Evolutionary conservation across 2,113 vertebrate species (phyloP), one percentile per base, ranked within the genome.

Genomic region (Xenotilapia leptura): DNA sequence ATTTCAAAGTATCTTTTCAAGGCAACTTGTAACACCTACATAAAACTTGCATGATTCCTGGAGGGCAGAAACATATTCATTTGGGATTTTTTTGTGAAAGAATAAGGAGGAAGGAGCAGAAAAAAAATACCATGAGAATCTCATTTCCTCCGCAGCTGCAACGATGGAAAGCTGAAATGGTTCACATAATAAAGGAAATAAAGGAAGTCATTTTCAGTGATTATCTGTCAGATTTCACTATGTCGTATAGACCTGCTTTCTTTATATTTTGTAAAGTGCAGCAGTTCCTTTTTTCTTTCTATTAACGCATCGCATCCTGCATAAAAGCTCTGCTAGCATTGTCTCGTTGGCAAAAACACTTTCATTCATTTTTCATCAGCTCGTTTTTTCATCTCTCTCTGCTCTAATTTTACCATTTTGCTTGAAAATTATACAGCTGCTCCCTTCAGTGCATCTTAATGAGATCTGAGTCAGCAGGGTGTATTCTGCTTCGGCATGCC

Each of bases 381-480:
- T 62, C 7, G 2, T 17, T 60, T 62, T 54, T 75, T 55, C 42
- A 47, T 28, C 23, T 51, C 53, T 86, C 82, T 68, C 42, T 85
- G 83, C 80, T 90, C 90, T 90, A 86, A 91, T 94, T 93, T 89
- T 38, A 82, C 84, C 60, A 45, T 83, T 89, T 90, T 90, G 81
- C 70, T 65, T 53, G 79, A 53, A 89, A 90, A 83, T 86, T 51
- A 62, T 84, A 80, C 81, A 79, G 83, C 92, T 42, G 89, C 83
- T 89, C 83, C 80, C 73, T 85, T 85, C 90, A 87, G 90, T 91
- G 90, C 89, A 92, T 93, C 86, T 31, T 86, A 89, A 90, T 93
- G 86, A 90, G 87, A 84, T 87, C 86, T 92, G 87, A 91, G 87
- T 92, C 91, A 91, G 90, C 92, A 93, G 82, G 90, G 86, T 86